Conservation (phyloP, 2,888 invertebrate species). For the Nasonovia ribisnigri region DNA sequence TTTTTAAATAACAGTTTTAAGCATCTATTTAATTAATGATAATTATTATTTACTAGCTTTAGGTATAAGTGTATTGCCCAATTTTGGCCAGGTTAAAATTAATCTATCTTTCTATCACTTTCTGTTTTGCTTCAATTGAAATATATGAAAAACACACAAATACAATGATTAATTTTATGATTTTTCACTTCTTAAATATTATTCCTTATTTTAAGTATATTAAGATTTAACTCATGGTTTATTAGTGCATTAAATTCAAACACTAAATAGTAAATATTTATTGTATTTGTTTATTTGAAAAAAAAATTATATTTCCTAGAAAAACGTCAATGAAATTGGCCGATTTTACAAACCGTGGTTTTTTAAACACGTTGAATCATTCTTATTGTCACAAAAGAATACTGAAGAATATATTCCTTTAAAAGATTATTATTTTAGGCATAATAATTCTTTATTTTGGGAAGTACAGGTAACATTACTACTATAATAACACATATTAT, state of each 20-base stretch:
- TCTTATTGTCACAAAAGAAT: slow-evolving; percentile 70
- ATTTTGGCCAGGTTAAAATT: too few species aligned
- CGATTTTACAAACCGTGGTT: slow-evolving; percentile 88
- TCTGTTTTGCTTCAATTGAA: too few species aligned
- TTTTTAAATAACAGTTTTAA: not conserved
- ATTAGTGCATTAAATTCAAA: not conserved
- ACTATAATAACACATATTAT: not conserved
- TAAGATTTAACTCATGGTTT: slow-evolving; percentile 12
- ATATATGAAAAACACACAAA: too few species aligned
- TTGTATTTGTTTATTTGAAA: not conserved
- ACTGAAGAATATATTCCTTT: slow-evolving; percentile 81
- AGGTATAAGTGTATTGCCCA: too few species aligned
- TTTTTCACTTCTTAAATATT: too few species aligned
- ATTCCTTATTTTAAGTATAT: not conserved
- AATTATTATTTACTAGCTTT: too few species aligned
- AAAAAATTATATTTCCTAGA: not conserved
- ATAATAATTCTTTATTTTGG: slow-evolving; percentile 86
- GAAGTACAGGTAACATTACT: slow-evolving; percentile 77
- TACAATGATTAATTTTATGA: too few species aligned
- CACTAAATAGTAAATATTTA: not conserved
- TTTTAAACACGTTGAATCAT: slow-evolving; percentile 80
- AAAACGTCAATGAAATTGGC: slow-evolving; percentile 76
- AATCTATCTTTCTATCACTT: too few species aligned
- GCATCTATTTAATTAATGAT: too few species aligned
- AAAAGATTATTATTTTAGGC: slow-evolving; percentile 86